Evolutionary conservation across 2,113 vertebrate genomes (phyloP).

Genomic region (Lichenostomus cassidix): DNA sequence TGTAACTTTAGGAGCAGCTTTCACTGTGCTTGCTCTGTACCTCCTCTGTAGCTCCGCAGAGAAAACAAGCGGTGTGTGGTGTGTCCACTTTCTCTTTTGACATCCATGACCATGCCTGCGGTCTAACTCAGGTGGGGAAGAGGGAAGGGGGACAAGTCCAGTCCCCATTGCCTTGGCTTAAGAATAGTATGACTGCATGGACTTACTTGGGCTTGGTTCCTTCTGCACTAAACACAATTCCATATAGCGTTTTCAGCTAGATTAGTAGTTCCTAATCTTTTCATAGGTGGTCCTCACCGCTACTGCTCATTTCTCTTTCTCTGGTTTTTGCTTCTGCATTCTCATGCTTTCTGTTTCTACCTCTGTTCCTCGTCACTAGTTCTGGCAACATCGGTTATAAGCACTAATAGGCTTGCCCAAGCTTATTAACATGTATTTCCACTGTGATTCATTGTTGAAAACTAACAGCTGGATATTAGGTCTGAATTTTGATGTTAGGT

Average conservation of each 20-base stretch:
- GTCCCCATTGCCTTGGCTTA: rapidly evolving
- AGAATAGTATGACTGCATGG: background rate
- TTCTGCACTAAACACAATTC: background rate
- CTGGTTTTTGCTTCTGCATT: background rate
- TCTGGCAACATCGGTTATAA: background rate
- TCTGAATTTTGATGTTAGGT: background rate
- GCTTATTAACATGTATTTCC: background rate
- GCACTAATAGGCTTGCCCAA: background rate
- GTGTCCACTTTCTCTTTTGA: background rate
- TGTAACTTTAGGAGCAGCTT: background rate
- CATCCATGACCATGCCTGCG: rapidly evolving
- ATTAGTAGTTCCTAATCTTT: background rate
- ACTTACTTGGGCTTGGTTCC: background rate
- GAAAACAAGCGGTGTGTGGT: rapidly evolving
- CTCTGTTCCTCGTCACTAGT: background rate
- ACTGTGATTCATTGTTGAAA: background rate
- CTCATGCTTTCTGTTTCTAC: background rate
- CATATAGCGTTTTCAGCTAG: background rate
- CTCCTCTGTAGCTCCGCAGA: too few species aligned
- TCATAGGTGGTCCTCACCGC: background rate
- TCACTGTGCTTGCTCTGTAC: background rate
- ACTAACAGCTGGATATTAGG: background rate
- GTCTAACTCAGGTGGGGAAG: background rate
- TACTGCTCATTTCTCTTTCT: background rate
- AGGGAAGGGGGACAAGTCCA: background rate